Evolutionary conservation across 2,888 invertebrate species (phyloP).

Genomic region (Balanococcus diminutus): DNA sequence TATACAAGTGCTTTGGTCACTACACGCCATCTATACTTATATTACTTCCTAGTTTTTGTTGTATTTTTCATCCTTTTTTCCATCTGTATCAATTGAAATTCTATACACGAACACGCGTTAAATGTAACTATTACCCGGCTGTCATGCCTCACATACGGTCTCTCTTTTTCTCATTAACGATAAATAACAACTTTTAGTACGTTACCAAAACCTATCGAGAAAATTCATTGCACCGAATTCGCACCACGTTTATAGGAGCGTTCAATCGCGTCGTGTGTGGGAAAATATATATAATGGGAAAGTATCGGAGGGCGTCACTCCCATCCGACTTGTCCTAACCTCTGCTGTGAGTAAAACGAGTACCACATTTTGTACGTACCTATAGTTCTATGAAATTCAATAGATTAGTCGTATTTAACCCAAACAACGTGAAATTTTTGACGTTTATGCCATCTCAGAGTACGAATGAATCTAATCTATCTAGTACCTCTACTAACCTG

Average conservation of each 20-base stretch:
- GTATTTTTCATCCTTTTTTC: background rate
- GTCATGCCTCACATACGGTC: background rate
- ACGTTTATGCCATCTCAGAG: too few species aligned
- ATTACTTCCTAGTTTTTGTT: background rate
- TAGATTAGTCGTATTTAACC: background rate
- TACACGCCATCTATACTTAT: background rate
- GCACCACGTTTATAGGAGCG: background rate
- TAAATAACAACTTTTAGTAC: background rate
- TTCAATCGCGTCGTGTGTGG: background rate
- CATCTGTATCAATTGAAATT: background rate
- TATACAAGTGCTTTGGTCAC: background rate
- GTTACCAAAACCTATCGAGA: background rate
- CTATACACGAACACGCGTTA: background rate
- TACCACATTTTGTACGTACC: too few species aligned
- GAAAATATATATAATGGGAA: background rate
- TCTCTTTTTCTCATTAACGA: constrained; percentile 11
- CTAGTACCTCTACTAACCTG: too few species aligned
- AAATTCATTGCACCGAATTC: background rate
- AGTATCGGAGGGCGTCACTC: background rate
- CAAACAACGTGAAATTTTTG: too few species aligned
- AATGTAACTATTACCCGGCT: constrained; percentile 8
- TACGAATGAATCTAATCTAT: too few species aligned
- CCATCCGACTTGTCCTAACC: too few species aligned
- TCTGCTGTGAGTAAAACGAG: background rate
- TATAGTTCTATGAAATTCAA: background rate